Base-by-base conservation (phyloP, 2,888 invertebrate genomes). In the Dasypolia templi region DNA sequence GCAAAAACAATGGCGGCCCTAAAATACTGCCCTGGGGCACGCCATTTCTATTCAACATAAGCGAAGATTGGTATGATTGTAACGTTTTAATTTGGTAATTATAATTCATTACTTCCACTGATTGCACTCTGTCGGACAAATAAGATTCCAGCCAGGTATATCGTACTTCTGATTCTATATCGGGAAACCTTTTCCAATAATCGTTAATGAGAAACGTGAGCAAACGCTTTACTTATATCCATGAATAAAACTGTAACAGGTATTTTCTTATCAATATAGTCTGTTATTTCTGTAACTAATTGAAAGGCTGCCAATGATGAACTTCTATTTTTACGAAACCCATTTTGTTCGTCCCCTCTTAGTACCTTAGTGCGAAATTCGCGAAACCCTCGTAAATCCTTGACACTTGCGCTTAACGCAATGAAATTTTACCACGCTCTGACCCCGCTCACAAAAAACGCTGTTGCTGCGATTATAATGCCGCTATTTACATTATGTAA, bases 241-340 rank as follows among this genome's bases (percentile, higher is more conserved):
- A 17, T 55, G 26, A 29, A 29, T 53, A 55, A 55, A 49, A 49
- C 49, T 49, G 49, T 22, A 22, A 22, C 49, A 49, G 22, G 49
- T 49, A 49, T 49, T 49, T 49, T 49, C 49, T 14, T 14, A 4
- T 44, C 44, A 44, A 14, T 44, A 44, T 14, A 44, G 44, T 44
- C 14, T 14, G 44, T 44, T 44, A 44, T 44, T 44, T 44, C 44
- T 44, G 12, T 44, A 14, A 44, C 14, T 14, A 44, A 44, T 29
- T 53, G 53, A 53, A 53, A 53, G 12, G 53, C 12, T 53, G 53
- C 26, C 5, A 53, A 53, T 26, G n/a, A 53, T 12, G 3, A 12
- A 26, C 53, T 53, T 53, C 53, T 53, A 53, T 53, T 53, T 53
- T 53, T 26, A n/a, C n/a, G n/a, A n/a, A 26, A 53, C 44, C 44